These are phyloP conservation scores for Ophiodon elongatus DNA, from an alignment of 2,113 vertebrate genomes.

Conservation along the genomic window DNA sequence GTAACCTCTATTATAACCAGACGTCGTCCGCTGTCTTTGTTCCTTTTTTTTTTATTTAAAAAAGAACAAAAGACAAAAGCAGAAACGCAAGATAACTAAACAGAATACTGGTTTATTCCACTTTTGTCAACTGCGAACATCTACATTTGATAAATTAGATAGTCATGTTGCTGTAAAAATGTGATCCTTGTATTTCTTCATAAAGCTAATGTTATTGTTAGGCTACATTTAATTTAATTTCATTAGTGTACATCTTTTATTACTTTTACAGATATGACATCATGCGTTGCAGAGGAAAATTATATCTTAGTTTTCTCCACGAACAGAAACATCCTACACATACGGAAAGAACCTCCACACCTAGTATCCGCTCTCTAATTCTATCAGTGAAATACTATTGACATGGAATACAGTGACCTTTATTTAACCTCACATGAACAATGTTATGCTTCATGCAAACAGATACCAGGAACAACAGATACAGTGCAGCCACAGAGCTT, in stretches of 20 bases:
- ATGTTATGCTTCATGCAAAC: slow-evolving; percentile 1
- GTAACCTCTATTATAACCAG: not conserved
- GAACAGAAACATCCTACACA: not conserved
- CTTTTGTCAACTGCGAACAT: not conserved
- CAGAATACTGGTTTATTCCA: not conserved
- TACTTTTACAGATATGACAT: not conserved
- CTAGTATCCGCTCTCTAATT: slow-evolving; percentile 13
- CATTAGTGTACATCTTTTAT: not conserved
- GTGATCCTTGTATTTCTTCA: not conserved
- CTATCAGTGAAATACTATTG: slow-evolving; percentile 25
- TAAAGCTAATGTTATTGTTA: not conserved
- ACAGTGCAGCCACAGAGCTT: not conserved
- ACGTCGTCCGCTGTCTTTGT: not conserved
- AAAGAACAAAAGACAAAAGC: not conserved
- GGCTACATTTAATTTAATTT: not conserved
- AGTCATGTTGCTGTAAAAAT: not conserved
- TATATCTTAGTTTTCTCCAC: not conserved
- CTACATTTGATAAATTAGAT: not conserved
- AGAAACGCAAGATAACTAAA: not conserved
- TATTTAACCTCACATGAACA: slow-evolving; percentile 28
- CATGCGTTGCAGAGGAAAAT: not conserved
- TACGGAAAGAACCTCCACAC: not conserved
- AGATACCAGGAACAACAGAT: slow-evolving; percentile 11
- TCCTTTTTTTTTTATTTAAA: not conserved
- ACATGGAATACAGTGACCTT: slow-evolving; percentile 51